Conservation (phyloP, 2,113 vertebrate genomes). For the Lasiurus borealis region DNA sequence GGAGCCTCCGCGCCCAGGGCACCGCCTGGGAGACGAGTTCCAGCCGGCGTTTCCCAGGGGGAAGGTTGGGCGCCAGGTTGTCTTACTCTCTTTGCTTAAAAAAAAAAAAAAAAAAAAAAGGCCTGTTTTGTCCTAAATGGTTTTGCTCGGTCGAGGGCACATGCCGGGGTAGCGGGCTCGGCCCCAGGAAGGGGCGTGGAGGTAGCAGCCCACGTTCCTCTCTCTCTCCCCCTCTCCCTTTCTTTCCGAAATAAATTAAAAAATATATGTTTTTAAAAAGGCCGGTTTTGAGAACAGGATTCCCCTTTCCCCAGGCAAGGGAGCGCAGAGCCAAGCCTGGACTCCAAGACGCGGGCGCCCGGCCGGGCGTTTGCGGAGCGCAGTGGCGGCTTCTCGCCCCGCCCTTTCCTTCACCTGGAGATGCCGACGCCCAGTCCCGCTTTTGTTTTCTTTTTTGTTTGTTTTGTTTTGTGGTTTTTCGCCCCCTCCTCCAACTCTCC, state of each 20-base stretch:
- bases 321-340: not conserved
- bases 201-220: too few species aligned
- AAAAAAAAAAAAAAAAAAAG: not conserved
- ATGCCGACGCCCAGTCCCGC: not conserved
- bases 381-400: fast-evolving
- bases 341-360: not conserved
- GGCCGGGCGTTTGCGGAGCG: too few species aligned
- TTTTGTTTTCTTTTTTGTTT: not conserved
- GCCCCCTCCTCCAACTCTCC: not conserved
- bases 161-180: too few species aligned
- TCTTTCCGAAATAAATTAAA: too few species aligned
- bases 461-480: too few species aligned
- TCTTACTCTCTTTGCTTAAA: constrained; percentile 4
- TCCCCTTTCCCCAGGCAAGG: not conserved
- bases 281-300: not conserved
- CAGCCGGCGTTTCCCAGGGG: not conserved
- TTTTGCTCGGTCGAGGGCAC: too few species aligned
- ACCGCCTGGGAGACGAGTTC: constrained; percentile 4
- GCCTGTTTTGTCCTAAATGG: not conserved
- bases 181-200: too few species aligned
- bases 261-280: not conserved
- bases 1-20: not conserved
- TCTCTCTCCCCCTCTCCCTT: too few species aligned
- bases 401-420: fast-evolving
- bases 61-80: not conserved